Evolutionary conservation across 2,797 vertebrate genomes (phyloP), one percentile per base, ranked within the genome.

Genomic region (Gymnothorax javanicus): DNA sequence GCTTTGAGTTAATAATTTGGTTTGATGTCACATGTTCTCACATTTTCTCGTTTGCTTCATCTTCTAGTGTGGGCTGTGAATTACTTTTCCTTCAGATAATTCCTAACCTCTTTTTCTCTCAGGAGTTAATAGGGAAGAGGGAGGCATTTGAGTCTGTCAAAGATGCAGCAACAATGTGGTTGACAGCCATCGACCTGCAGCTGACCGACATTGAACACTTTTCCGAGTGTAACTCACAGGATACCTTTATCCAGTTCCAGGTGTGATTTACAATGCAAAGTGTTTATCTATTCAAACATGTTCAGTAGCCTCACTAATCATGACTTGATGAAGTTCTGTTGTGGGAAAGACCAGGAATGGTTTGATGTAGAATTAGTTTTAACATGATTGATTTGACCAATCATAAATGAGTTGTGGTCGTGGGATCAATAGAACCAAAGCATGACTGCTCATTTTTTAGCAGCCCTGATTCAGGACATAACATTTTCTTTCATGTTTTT

Each of bases 131-230:
- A 90, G 92, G 96, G 83, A 98, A 99, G 90, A 95, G 98, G 20
- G 99, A 99, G 90, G 99, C 99, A 94, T 99, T 99, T 91, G 99
- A 99, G 94, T 98, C 98, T 0, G 96, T 96, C 0, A 95, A 97
- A 25, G 99, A 99, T 91, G 97, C 95, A 91, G 97, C 99, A 91
- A 94, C 99, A 86, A 98, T 99, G 75, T 99, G 99, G 98, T 95
- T 99, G 77, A 99, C 99, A 0, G 98, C 99, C 93, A 99, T 99
- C 98, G 99, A 99, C 92, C 95, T 99, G n/a, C 99, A 99, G 91
- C 95, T 99, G 84, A 99, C 98, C 88, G 99, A 99, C 91, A 98
- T 99, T 0, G 99, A 99, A 91, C 98, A 99, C 92, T 99, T 99
- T 92, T 99, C 98, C 0, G 98, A 99, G 91, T 99, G 99, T 91